Evolutionary conservation across 2,797 vertebrate species (phyloP).

Genomic region (Cynopterus sphinx): DNA sequence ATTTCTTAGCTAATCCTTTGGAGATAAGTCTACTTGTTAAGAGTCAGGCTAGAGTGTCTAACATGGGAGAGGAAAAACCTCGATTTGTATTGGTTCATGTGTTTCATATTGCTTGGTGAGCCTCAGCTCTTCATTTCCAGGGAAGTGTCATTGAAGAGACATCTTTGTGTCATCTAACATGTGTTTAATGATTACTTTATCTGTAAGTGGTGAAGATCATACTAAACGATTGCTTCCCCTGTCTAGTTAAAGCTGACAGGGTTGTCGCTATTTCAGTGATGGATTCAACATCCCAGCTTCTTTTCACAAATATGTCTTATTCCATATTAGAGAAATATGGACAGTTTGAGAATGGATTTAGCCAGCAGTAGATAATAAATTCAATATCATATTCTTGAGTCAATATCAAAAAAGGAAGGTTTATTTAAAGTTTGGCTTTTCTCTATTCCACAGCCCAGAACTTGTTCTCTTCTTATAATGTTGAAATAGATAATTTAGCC

Average conservation of each 20-base stretch:
- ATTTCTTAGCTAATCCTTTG: conserved; percentile 70
- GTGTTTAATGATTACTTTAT: conserved; percentile 68
- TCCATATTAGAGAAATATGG: conserved; percentile 49
- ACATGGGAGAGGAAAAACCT: background rate
- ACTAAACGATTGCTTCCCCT: conserved; percentile 62
- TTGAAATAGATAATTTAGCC: background rate
- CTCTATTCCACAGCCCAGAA: background rate
- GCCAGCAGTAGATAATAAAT: conserved; percentile 1
- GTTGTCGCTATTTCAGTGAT: conserved; percentile 67
- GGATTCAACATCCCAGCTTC: conserved; percentile 54
- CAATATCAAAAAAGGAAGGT: background rate
- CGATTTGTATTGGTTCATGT: background rate
- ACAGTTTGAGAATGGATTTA: conserved; percentile 44
- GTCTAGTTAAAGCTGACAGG: conserved; percentile 77
- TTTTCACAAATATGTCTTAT: conserved; percentile 61
- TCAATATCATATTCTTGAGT: background rate
- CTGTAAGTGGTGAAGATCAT: conserved; percentile 67
- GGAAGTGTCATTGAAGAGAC: conserved; percentile 71
- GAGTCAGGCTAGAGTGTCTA: conserved; percentile 21
- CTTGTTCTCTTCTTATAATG: background rate
- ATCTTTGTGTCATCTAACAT: conserved; percentile 75
- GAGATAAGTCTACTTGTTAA: conserved; percentile 53
- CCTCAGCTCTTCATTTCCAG: conserved; percentile 64
- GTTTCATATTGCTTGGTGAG: conserved; percentile 43
- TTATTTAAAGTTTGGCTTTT: conserved; percentile 33